These are phyloP conservation scores for Lepidochitona cinerea DNA, from an alignment of 2,888 invertebrate species.

Conservation along the genomic window DNA sequence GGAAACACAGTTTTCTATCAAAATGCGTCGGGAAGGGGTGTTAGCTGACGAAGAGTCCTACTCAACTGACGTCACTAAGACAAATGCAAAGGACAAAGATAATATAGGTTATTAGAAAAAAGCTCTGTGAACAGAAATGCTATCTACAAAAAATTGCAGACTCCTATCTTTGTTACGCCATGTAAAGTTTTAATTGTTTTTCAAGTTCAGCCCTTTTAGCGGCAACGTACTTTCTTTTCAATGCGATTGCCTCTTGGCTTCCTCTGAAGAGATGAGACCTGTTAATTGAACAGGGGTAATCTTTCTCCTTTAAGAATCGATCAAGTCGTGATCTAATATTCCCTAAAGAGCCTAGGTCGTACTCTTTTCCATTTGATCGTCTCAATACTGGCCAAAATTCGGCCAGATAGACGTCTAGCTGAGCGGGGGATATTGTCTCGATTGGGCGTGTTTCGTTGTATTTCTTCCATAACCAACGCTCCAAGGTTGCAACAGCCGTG, in stretches of 20 bases:
- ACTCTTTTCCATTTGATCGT: background rate
- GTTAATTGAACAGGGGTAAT: background rate
- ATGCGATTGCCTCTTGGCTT: background rate
- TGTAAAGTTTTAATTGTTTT: too few species aligned
- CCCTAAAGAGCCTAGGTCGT: background rate
- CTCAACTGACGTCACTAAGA: too few species aligned
- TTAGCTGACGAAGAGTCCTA: too few species aligned
- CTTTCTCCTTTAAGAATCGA: background rate
- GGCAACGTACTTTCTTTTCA: background rate
- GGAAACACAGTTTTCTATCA: too few species aligned
- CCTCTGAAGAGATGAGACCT: background rate
- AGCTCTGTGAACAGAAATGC: too few species aligned
- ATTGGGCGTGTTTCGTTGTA: background rate
- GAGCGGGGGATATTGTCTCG: background rate
- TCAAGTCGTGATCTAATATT: background rate
- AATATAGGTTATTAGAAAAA: too few species aligned
- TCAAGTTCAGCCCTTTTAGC: too few species aligned
- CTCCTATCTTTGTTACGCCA: too few species aligned
- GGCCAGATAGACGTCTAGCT: background rate
- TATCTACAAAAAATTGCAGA: too few species aligned
- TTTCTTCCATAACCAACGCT: background rate
- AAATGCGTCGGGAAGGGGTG: too few species aligned
- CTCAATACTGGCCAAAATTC: background rate
- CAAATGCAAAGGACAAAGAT: too few species aligned
- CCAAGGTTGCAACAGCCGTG: background rate